Evolutionary conservation across 2,113 vertebrate genomes (phyloP).

Genomic region (Aptenodytes forsteri): DNA sequence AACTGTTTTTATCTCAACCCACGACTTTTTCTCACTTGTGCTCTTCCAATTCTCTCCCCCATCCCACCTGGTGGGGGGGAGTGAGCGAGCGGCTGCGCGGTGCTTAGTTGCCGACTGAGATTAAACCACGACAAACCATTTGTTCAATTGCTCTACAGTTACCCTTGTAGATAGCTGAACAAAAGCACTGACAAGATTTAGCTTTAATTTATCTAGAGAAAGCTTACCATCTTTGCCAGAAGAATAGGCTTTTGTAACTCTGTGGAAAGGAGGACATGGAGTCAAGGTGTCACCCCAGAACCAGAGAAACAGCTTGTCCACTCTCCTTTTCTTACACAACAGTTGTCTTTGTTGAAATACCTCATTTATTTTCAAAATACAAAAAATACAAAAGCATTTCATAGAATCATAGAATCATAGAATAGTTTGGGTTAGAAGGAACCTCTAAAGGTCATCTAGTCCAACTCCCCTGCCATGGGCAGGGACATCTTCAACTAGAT

Average conservation of each 20-base stretch:
- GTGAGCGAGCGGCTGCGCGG: too few species aligned
- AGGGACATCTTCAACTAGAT: too few species aligned
- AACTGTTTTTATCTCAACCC: too few species aligned
- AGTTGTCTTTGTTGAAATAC: accelerated
- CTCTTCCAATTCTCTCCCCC: too few species aligned
- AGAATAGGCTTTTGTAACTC: background rate
- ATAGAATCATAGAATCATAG: too few species aligned
- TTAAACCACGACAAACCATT: background rate
- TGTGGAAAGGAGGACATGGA: background rate
- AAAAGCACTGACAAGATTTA: background rate
- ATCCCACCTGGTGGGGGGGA: too few species aligned
- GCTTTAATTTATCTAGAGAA: background rate
- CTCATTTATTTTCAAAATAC: background rate
- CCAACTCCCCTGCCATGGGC: too few species aligned
- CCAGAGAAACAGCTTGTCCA: background rate
- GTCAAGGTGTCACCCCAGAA: background rate
- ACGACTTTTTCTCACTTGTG: too few species aligned
- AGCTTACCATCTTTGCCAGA: background rate
- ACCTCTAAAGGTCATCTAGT: too few species aligned
- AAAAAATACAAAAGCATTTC: background rate
- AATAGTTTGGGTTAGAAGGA: too few species aligned
- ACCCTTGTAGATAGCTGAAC: background rate
- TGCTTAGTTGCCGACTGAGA: too few species aligned
- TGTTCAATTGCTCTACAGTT: background rate
- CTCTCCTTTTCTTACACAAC: background rate